Conservation (phyloP, 2,113 vertebrate species). For the Isichthys henryi region DNA sequence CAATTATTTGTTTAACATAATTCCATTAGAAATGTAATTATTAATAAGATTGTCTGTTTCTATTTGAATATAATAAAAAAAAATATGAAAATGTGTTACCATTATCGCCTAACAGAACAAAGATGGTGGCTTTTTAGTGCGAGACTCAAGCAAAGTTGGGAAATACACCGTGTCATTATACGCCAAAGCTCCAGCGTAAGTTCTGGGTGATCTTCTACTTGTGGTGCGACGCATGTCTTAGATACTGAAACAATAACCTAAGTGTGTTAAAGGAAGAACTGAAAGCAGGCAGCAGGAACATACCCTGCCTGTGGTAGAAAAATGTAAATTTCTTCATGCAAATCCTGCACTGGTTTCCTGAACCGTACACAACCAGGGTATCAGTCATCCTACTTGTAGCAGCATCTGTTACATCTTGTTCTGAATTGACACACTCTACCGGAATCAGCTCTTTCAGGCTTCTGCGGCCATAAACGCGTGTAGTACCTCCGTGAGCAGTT, state of each 20-base stretch:
- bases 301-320: conserved; percentile 37
- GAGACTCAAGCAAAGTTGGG: conserved; percentile 91
- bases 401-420: background rate
- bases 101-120: conserved; percentile 67
- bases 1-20: background rate
- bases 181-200: conserved; percentile 75
- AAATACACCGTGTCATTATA: conserved; percentile 94
- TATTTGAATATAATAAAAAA: background rate
- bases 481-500: background rate
- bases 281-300: conserved; percentile 43
- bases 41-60: background rate
- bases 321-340: conserved; percentile 57
- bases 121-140: conserved; percentile 91
- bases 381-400: background rate
- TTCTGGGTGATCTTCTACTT: background rate
- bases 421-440: background rate
- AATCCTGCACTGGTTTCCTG: conserved; percentile 39
- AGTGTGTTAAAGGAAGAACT: conserved; percentile 1
- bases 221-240: background rate
- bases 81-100: background rate
- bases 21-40: background rate
- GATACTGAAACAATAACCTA: conserved; percentile 1
- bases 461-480: background rate
- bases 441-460: background rate
- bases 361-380: background rate